Evolutionary conservation across 92 coral and sea anemone genomes (phyloP), one percentile per base, ranked within the genome.

Genomic region (Montipora capitata): DNA sequence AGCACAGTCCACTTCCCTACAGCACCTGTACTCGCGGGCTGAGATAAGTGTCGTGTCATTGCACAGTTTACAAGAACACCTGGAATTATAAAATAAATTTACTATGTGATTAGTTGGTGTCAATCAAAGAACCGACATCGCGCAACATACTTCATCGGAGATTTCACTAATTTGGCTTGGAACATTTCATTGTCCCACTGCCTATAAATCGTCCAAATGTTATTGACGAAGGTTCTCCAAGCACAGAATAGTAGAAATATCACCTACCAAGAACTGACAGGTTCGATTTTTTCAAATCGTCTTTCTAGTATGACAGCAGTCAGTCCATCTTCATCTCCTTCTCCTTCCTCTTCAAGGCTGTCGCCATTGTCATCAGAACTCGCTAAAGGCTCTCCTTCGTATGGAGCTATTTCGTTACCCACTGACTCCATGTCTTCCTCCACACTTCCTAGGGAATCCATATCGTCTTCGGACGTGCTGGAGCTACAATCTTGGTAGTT

Each of bases 11-110:
- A 85, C 77, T 51, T 85, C 83, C 64, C 73, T 65, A 72, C 83
- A 85, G 18, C 90, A 85, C 67, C 90, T 65, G 45, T 41, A 85
- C 38, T 85, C 82, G 6, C 40, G 82, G 18, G 89, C 89, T 41
- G 71, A 58, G 17, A 27, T 76, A 56, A 85, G 72, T 41, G 27
- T 10, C 5, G 78, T 48, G 58, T 85, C 74, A 45, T 15, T 85
- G 82, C 89, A 85, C 7, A 44, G 82, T n/a, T 71, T 44, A 63
- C 89, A 74, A 52, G 59, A 17, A 44, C 82, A 85, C 84, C 90
- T 85, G 59, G 3, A 20, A 20, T 20, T 20, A 20, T 20, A 20
- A 20, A 20, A 20, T 20, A 20, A 20, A 20, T 20, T 20, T 20
- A 20, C 27, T 20, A 20, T 20, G 27, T 20, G 27, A 20, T 20